phyloP scores from a whole-genome alignment of 2,797 vertebrate species.

The Huso huso region DNA sequence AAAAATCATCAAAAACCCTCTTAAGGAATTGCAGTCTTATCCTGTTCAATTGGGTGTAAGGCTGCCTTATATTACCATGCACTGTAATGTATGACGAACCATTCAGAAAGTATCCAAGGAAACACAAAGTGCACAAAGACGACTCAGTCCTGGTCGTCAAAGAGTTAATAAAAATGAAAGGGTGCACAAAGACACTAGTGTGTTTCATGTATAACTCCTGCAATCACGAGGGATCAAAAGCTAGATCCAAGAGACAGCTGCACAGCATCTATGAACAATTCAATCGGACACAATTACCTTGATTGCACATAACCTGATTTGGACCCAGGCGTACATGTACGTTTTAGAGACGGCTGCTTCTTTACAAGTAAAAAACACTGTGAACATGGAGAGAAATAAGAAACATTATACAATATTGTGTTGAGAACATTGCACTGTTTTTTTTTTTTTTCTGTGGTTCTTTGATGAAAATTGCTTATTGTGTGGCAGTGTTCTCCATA shows the following conservation, averaged over 20 bases:
- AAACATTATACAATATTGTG: background rate
- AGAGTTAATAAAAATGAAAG: background rate
- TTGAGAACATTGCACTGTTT: slow-evolving; percentile 28
- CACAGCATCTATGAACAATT: slow-evolving; percentile 49
- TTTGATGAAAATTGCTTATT: slow-evolving; percentile 78
- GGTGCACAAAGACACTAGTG: slow-evolving; percentile 21
- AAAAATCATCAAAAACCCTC: too few species aligned
- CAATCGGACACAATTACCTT: slow-evolving; percentile 59
- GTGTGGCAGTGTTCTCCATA: slow-evolving; percentile 60
- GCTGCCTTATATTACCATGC: too few species aligned
- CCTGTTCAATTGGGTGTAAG: too few species aligned
- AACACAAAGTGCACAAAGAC: too few species aligned
- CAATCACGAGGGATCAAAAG: slow-evolving; percentile 63
- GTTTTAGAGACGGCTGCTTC: slow-evolving; percentile 6
- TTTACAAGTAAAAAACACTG: slow-evolving; percentile 17
- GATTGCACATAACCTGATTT: slow-evolving; percentile 66
- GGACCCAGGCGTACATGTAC: slow-evolving; percentile 35
- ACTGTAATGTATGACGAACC: too few species aligned
- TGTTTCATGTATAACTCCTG: slow-evolving; percentile 26
- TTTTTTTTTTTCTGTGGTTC: slow-evolving; percentile 31
- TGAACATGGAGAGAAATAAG: slow-evolving; percentile 7
- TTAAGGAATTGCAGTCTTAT: too few species aligned
- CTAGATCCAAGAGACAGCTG: slow-evolving; percentile 49
- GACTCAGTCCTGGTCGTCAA: background rate
- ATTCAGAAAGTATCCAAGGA: background rate